phyloP scores from a whole-genome alignment of 1,140 invertebrate species.

The Druon quercuslanigerum region DNA sequence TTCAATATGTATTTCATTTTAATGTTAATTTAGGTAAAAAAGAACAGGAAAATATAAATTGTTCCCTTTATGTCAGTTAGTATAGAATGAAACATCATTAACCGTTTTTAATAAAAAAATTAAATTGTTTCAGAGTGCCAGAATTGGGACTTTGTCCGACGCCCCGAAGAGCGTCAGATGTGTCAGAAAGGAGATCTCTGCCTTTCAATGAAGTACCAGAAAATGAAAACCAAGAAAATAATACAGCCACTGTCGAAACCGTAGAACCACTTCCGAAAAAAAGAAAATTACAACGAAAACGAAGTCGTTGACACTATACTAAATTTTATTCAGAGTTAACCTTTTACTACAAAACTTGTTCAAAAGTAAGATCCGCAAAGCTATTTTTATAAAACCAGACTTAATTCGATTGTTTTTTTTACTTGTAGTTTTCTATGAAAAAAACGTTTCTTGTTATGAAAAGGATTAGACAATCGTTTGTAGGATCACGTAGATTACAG shows the following conservation, averaged over 20 bases:
- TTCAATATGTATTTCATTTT: too few species aligned
- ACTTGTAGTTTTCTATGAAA: neutral
- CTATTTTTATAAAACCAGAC: neutral
- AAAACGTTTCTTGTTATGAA: too few species aligned
- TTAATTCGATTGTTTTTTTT: neutral
- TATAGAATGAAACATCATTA: neutral
- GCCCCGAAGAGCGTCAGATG: neutral
- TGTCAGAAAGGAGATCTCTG: neutral
- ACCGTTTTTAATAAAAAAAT: neutral
- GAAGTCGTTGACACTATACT: neutral
- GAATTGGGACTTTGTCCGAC: neutral
- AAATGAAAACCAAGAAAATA: neutral
- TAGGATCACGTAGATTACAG: too few species aligned
- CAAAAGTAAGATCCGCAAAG: too few species aligned
- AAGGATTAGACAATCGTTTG: too few species aligned
- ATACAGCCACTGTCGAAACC: neutral
- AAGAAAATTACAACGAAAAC: conserved; percentile 2
- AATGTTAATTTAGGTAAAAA: too few species aligned
- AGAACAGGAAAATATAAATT: too few species aligned
- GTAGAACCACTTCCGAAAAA: neutral
- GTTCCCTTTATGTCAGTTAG: too few species aligned
- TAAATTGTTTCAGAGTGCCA: neutral
- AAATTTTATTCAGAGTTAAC: neutral
- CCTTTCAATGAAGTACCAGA: neutral
- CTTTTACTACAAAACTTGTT: too few species aligned